These are phyloP conservation scores for Monoplex corrugatus DNA, from an alignment of 2,888 invertebrate species.

Conservation along the genomic window DNA sequence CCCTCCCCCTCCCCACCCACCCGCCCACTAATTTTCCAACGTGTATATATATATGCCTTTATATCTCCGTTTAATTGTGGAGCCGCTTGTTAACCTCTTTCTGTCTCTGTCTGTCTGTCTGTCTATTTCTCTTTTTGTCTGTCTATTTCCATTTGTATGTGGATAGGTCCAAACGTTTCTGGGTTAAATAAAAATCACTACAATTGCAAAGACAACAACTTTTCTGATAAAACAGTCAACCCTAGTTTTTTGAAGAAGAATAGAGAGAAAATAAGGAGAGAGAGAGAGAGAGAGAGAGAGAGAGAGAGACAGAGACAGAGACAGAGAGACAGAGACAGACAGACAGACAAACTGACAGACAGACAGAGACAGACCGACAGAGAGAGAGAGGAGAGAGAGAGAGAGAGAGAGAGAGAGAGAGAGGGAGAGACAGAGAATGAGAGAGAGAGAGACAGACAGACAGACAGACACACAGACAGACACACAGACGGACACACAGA, in stretches of 20 bases:
- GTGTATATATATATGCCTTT: neutral
- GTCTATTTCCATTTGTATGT: neutral
- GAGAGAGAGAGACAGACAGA: neutral
- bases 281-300: neutral
- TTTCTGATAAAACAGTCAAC: no score
- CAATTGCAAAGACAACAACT: no score
- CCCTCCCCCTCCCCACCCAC: neutral
- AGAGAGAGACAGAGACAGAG: neutral
- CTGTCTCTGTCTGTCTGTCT: neutral
- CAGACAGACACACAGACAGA: neutral
- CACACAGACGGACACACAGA: neutral
- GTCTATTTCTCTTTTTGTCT: neutral
- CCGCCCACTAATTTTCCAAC: neutral
- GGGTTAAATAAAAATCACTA: no score
- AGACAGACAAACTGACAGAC: no score
- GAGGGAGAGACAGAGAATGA: neutral
- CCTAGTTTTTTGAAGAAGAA: no score
- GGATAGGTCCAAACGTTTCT: no score
- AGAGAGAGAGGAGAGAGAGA: neutral
- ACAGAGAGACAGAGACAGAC: no score
- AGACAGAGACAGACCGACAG: no score
- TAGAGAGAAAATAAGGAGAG: neutral
- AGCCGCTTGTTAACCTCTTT: no score
- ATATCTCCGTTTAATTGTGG: neutral
- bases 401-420: neutral